phyloP scores from a whole-genome alignment of 2,888 invertebrate species.

The Antheraea assamensis region DNA sequence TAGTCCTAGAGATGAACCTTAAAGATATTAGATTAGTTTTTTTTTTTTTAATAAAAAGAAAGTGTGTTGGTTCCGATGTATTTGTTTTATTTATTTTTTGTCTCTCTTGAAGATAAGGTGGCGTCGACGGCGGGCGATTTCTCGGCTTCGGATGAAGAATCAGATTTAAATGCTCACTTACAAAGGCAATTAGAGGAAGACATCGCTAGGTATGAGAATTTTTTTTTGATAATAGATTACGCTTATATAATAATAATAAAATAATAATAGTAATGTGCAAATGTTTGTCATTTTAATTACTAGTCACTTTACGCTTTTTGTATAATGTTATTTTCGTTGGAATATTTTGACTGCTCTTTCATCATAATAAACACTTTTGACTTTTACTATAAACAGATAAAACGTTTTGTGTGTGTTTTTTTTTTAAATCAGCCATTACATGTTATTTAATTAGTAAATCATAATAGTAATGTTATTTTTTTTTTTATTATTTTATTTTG shows the following conservation, averaged over 20 bases:
- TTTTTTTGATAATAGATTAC: conserved; percentile 1
- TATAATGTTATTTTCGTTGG: neutral
- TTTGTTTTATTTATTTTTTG: neutral
- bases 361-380: neutral
- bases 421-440: no score
- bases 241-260: neutral
- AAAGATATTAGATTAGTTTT: no score
- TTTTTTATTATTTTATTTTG: neutral
- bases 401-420: neutral
- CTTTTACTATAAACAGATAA: neutral
- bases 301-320: neutral
- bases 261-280: neutral
- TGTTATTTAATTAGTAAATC: neutral
- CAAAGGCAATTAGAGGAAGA: conserved; percentile 72
- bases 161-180: conserved; percentile 59
- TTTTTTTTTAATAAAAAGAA: no score
- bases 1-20: neutral
- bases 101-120: conserved; percentile 53
- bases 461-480: neutral
- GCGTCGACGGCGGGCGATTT: conserved; percentile 61
- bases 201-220: conserved; percentile 60
- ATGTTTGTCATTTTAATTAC: neutral
- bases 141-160: conserved; percentile 62
- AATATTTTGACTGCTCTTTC: neutral
- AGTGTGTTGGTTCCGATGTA: neutral